These are phyloP conservation scores for Cybosia mesomella DNA, from an alignment of 2,888 invertebrate species.

Conservation along the genomic window DNA sequence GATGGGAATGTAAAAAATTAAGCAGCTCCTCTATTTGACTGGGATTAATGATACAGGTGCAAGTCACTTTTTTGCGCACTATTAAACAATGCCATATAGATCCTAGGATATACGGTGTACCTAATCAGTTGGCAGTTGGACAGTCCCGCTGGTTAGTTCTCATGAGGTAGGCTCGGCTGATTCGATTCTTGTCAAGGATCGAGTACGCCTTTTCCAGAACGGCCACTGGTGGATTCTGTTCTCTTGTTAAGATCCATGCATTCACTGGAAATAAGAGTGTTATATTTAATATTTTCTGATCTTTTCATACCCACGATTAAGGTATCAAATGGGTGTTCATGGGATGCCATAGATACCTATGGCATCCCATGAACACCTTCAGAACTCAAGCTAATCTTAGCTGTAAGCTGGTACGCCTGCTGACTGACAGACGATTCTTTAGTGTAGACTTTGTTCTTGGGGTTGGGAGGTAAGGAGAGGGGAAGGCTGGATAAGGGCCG, in stretches of 20 bases:
- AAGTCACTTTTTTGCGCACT: not conserved
- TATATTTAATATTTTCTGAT: not conserved
- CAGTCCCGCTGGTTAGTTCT: slow-evolving; percentile 89
- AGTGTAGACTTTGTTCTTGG: too few species aligned
- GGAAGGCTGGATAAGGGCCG: too few species aligned
- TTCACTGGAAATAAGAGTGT: slow-evolving; percentile 70
- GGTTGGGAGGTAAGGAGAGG: too few species aligned
- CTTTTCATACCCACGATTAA: not conserved
- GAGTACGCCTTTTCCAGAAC: slow-evolving; percentile 88
- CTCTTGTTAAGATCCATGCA: slow-evolving; percentile 89
- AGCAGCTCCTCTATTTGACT: too few species aligned
- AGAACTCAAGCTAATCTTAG: too few species aligned
- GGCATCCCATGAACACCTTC: too few species aligned
- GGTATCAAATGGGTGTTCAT: not conserved
- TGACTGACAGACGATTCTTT: too few species aligned
- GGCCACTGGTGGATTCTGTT: slow-evolving; percentile 84
- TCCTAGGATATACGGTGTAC: not conserved
- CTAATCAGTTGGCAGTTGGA: slow-evolving; percentile 42
- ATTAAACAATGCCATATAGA: not conserved
- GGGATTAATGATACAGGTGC: too few species aligned
- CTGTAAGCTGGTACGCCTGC: too few species aligned
- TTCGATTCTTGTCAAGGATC: slow-evolving; percentile 85
- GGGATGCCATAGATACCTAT: too few species aligned
- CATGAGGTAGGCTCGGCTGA: slow-evolving; percentile 87
- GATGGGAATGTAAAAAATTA: too few species aligned